Evolutionary conservation across 1,140 invertebrate species (phyloP), one percentile per base, ranked within the genome.

Genomic region (Stegodyphus dumicola): DNA sequence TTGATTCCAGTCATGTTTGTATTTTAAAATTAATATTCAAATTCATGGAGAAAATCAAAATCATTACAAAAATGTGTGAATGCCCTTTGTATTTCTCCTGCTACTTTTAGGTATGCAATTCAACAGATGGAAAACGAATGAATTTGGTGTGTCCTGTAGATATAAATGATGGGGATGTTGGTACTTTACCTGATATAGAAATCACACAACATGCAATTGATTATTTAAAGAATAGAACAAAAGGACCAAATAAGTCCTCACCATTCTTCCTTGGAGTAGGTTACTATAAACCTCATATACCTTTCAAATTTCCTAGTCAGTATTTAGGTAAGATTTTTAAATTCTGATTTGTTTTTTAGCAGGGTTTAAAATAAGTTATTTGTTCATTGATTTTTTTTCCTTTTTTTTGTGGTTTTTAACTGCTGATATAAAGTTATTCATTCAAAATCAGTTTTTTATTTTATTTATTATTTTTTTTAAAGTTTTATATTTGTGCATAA

Each of bases 201-300:
- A 89, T 92, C 48, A 89, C 93, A 2, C 88, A 93, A 17, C 92
- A 93, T 89, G 95, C 95, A 6, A 91, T 93, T 83, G 89, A 92
- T 10, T 94, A 95, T 88, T 89, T 95, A 88, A 89, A 91, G 86
- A 80, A 89, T 48, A 80, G 87, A 70, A 70, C 51, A 11, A 67
- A 76, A 52, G n/a, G 56, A 10, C n/a, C 0, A 1, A 64, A 81
- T 18, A 85, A 66, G 76, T 52, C n/a, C 48, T 89, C 89, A 71
- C 95, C 95, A 66, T 97, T 94, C 89, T 95, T 97, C 86, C 90
- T 97, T 53, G 95, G 95, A 18, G 92, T 97, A 89, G 96, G 96
- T 1, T 96, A 95, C 90, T 94, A 97, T 88, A 98, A 97, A 90
- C 96, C 96, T n/a, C 96, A 97, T 88, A 94, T 97, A 87, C 96